These are phyloP conservation scores for Perodicticus potto DNA, from an alignment of 2,797 vertebrate genomes.

Conservation along the genomic window DNA sequence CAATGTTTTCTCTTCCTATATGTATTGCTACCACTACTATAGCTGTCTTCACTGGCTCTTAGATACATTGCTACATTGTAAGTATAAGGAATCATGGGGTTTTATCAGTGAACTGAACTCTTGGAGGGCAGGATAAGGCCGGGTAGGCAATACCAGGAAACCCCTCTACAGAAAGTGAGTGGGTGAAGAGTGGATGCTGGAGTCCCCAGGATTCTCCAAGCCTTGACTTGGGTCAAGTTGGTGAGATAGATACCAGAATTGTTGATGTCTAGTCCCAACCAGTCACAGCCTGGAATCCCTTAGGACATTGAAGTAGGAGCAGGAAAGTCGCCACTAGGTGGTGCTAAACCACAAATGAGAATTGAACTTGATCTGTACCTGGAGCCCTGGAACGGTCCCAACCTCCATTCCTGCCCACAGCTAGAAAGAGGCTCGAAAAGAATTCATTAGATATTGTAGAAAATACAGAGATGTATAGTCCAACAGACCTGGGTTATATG, in stretches of 20 bases:
- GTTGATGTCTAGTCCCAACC: not conserved
- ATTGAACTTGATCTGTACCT: not conserved
- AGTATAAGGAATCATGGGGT: not conserved
- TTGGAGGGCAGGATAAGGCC: not conserved
- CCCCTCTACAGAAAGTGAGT: not conserved
- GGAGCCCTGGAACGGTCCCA: not conserved
- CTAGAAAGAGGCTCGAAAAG: not conserved
- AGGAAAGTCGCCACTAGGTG: constrained; percentile 40
- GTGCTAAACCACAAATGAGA: not conserved
- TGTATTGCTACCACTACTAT: not conserved
- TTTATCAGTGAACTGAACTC: not conserved
- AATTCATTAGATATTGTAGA: not conserved
- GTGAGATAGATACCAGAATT: not conserved
- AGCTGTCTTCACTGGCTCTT: not conserved
- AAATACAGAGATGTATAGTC: not conserved
- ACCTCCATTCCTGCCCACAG: accelerated
- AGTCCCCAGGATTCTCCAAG: not conserved
- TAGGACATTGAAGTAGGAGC: not conserved
- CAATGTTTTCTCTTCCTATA: not conserved
- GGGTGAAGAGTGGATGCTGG: not conserved
- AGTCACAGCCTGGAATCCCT: not conserved
- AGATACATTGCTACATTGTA: not conserved
- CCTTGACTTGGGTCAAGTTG: not conserved
- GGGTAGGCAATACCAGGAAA: not conserved
- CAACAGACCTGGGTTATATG: not conserved